These are phyloP conservation scores for Phyllotreta striolata DNA, from an alignment of 2,888 invertebrate genomes.

Conservation along the genomic window DNA sequence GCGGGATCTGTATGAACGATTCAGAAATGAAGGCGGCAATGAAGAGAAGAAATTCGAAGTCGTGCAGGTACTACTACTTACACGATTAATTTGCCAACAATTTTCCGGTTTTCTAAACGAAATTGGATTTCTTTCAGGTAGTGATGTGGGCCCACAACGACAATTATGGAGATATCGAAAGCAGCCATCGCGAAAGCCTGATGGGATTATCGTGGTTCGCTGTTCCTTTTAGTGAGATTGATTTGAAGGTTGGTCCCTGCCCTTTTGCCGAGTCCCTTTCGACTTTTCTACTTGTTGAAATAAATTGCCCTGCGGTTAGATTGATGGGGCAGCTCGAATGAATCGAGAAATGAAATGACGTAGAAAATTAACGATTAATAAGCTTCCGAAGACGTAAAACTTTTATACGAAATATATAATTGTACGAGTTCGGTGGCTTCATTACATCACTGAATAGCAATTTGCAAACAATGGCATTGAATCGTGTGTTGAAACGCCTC, in stretches of 20 bases:
- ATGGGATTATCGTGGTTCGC: conserved; percentile 76
- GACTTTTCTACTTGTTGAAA: conserved; percentile 2
- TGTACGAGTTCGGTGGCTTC: no score
- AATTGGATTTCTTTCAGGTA: conserved; percentile 66
- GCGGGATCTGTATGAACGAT: conserved; percentile 65
- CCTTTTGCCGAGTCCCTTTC: neutral
- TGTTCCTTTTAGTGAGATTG: conserved; percentile 74
- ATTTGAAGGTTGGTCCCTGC: conserved; percentile 68
- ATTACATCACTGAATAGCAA: no score
- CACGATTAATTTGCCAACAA: neutral
- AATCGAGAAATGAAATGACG: neutral
- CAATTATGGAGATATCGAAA: conserved; percentile 71
- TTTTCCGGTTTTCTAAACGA: no score
- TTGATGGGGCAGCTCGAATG: no score
- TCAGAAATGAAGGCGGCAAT: conserved; percentile 51
- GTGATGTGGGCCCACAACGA: conserved; percentile 73
- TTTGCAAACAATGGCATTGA: neutral
- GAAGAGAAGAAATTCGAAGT: conserved; percentile 65
- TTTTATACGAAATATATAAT: no score
- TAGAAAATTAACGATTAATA: no score
- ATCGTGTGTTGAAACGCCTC: neutral
- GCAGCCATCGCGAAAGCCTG: conserved; percentile 69
- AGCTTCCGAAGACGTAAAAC: no score
- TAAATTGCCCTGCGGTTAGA: conserved; percentile 1
- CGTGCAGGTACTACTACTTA: conserved; percentile 65